Base-by-base conservation (phyloP, 2,797 vertebrate genomes). In the Cephalopachus bancanus region DNA sequence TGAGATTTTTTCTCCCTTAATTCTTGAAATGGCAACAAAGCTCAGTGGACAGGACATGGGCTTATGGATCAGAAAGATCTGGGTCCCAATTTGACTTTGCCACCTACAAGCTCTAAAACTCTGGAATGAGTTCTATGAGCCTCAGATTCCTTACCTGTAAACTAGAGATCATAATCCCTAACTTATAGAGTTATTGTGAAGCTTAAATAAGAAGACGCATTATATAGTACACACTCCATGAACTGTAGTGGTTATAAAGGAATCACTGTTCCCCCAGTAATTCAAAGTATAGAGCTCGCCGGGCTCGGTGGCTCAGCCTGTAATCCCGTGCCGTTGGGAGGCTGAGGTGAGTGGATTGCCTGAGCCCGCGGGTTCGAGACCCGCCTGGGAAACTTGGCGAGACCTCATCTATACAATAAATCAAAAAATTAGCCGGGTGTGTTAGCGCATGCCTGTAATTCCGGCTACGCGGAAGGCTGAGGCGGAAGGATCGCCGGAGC, bases 11-110 rank as follows among this genome's bases (percentile, higher is more conserved):
- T 37, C 19, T 85, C 26, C 62, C 16, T 84, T 86, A 37, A 53
- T 93, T 53, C 37, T 83, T 92, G 28, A 30, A 65, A 87, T 93
- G 49, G 53, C 78, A 94, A 71, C 33, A 69, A 89, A 83, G 7
- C 26, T 90, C 75, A 28, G 24, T 92, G 53, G 67, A 86, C 75
- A 37, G 57, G 37, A 9, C 51, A 65, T 59, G 22, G 55, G 60
- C 30, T 83, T 79, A 55, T 44, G 37, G 33, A 44, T 93, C 24
- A 62, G 59, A 86, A 93, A 75, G 64, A 67, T 14, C n/a, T 22
- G 24, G 17, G 6, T 83, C 79, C 24, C 44, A 62, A 3, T 65
- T 72, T 44, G 65, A n/a, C 10, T 78, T 9, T 75, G 76, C 59
- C 30, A 78, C 30, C 30, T 76, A 71, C 3, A 49, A 30, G 3